These are phyloP conservation scores for Phyllostomus hastatus DNA, from an alignment of 2,113 vertebrate genomes.

Conservation along the genomic window DNA sequence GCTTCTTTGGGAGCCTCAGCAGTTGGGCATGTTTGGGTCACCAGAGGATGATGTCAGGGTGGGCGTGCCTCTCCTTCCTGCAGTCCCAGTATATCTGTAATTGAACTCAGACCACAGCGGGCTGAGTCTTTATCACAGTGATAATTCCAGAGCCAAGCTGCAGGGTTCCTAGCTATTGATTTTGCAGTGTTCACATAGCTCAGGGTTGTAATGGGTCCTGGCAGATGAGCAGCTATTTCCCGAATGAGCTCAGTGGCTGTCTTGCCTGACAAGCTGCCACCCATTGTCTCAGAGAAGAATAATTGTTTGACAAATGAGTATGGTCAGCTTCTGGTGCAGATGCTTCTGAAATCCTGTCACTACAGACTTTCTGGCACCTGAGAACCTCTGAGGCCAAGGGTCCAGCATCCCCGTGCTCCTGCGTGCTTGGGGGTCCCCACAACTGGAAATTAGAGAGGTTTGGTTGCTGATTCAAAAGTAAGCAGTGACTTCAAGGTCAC, in stretches of 20 bases:
- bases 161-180: not conserved
- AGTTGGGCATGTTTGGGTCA: not conserved
- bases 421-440: not conserved
- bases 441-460: not conserved
- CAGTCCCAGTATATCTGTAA: too few relatives aligned
- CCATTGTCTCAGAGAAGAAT: not conserved
- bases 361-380: not conserved
- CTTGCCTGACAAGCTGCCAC: not conserved
- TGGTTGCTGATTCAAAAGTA: not conserved
- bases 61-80: not conserved
- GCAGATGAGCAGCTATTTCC: not conserved
- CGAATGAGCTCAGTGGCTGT: not conserved
- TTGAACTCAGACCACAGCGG: not conserved
- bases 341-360: not conserved
- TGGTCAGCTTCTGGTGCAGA: accelerated
- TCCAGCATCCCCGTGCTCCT: not conserved
- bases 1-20: not conserved
- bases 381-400: not conserved
- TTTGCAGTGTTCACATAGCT: not conserved
- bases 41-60: not conserved
- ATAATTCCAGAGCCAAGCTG: not conserved
- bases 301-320: not conserved
- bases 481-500: not conserved
- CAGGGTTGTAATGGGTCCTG: not conserved
- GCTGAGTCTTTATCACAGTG: not conserved